Evolutionary conservation across 2,888 invertebrate species (phyloP).

Genomic region (Agrochola lota): DNA sequence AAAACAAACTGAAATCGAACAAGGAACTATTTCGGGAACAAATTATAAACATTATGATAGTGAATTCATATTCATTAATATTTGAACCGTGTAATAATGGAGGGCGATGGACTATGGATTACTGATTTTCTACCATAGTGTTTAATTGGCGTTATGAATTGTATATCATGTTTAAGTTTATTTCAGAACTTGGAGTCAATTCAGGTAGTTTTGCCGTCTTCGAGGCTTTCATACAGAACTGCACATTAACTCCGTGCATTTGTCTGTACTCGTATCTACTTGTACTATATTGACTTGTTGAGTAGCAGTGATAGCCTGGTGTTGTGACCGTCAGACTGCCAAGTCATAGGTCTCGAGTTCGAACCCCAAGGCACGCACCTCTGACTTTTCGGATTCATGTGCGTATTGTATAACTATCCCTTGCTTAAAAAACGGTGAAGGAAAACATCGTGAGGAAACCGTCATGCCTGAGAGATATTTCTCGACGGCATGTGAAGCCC

Average conservation of each 20-base stretch:
- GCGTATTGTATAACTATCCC: no score
- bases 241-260: not conserved
- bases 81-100: slow-evolving; percentile 20
- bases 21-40: slow-evolving; percentile 2
- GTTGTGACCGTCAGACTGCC: no score
- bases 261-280: not conserved
- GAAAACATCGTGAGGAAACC: no score
- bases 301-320: no score
- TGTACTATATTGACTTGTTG: no score
- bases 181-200: not conserved
- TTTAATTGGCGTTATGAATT: slow-evolving; percentile 30
- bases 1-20: not conserved
- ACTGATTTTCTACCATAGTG: not conserved
- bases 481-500: no score
- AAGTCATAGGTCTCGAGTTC: no score
- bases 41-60: slow-evolving; percentile 4
- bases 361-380: no score
- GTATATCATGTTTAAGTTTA: not conserved
- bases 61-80: slow-evolving; percentile 23
- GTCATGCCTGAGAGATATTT: no score
- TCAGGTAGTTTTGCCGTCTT: not conserved
- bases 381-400: no score
- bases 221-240: not conserved
- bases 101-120: slow-evolving; percentile 10
- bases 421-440: no score